These are phyloP conservation scores for Pelecanoides urinatrix DNA, from an alignment of 2,113 vertebrate species.

Conservation along the genomic window DNA sequence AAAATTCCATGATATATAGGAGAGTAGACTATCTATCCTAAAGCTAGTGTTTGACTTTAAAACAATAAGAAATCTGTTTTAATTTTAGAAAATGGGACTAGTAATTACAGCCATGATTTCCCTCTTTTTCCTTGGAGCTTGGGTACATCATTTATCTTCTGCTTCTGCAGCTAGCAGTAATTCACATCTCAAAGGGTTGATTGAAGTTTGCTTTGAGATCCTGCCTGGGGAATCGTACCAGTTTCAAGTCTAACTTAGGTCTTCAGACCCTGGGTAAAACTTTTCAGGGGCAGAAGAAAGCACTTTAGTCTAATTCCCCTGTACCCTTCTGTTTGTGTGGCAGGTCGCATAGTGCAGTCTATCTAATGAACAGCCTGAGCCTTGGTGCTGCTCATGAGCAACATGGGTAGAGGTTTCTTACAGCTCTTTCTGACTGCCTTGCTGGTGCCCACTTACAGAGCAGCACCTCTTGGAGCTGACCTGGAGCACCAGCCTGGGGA, in stretches of 20 bases:
- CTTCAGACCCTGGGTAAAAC: background rate
- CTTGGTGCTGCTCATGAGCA: accelerated
- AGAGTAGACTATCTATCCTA: background rate
- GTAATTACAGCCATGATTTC: background rate
- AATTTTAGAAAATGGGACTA: background rate
- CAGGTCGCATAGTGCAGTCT: background rate
- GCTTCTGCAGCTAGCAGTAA: background rate
- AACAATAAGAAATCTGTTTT: background rate
- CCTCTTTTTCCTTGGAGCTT: background rate
- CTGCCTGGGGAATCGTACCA: background rate
- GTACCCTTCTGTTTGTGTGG: background rate
- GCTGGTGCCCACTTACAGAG: background rate
- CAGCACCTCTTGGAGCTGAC: background rate
- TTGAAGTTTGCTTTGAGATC: background rate
- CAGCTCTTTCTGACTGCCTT: background rate
- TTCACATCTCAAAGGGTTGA: background rate
- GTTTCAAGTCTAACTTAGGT: background rate
- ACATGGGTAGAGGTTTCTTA: background rate
- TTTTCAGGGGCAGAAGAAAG: background rate
- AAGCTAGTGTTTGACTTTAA: background rate
- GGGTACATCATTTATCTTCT: background rate
- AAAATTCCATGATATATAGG: background rate
- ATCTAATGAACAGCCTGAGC: accelerated
- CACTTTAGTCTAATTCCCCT: background rate
- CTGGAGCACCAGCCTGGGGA: background rate